A percentile compares a stretch with the other conserved stretches of the same genome.
Conservation (phyloP, 2,797 vertebrate species). For the Borostomias antarcticus region DNA sequence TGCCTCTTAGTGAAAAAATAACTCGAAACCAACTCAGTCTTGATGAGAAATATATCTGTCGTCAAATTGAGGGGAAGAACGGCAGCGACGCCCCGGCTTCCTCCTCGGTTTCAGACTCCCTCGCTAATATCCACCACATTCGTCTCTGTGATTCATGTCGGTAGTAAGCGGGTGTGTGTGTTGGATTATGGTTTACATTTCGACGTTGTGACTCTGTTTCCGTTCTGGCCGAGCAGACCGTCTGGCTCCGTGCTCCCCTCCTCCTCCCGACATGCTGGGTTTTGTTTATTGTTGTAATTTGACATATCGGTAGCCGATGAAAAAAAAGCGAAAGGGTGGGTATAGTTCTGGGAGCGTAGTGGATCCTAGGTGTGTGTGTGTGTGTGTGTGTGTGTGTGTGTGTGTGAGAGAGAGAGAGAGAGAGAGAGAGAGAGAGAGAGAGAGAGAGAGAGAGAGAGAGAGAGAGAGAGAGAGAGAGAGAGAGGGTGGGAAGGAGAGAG, state of each 20-base stretch:
- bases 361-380: neutral
- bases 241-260: slow-evolving; percentile 48
- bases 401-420: neutral
- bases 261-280: neutral
- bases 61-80: slow-evolving; percentile 1
- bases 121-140: slow-evolving; percentile 16
- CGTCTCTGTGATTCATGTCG: slow-evolving; percentile 21
- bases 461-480: too few species aligned
- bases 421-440: too few species aligned
- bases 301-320: neutral
- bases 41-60: slow-evolving; percentile 18
- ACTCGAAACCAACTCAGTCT: neutral
- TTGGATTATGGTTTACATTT: slow-evolving; percentile 32
- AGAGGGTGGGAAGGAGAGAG: too few species aligned
- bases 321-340: neutral
- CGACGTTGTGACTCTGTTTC: slow-evolving; percentile 63
- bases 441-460: too few species aligned
- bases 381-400: neutral
- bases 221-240: slow-evolving; percentile 57
- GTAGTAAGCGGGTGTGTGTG: slow-evolving; percentile 5
- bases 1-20: slow-evolving; percentile 3
- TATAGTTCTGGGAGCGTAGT: neutral
- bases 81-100: neutral
- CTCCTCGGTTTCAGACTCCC: neutral
- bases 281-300: slow-evolving; percentile 9